Percentiles rank a stretch among this genome's conserved stretches.
Evolutionary conservation across 1,140 invertebrate species (phyloP).

Genomic region (Solenopsis fugax): DNA sequence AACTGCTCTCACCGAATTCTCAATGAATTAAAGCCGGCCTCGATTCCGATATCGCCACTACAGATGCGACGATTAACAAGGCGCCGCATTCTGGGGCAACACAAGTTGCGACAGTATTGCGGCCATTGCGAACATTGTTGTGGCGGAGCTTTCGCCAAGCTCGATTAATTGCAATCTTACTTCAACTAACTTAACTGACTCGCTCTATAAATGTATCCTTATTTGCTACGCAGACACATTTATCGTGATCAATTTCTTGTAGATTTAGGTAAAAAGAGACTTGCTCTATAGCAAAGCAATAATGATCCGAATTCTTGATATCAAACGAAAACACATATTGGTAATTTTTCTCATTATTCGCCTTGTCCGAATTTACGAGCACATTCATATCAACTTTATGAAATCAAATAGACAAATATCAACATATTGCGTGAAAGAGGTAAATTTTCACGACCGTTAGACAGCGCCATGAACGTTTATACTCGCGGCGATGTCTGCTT

Average conservation of each 20-base stretch:
- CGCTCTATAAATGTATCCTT: not conserved
- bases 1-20: conserved; percentile 55
- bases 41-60: conserved; percentile 7
- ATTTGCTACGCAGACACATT: not conserved
- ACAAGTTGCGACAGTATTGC: conserved; percentile 22
- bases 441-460: conserved; percentile 54
- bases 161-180: conserved; percentile 26
- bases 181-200: conserved; percentile 26
- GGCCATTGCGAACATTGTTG: conserved; percentile 5
- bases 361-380: conserved; percentile 39
- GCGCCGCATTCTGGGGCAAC: conserved; percentile 21
- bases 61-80: conserved; percentile 43
- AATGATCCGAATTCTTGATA: conserved; percentile 22
- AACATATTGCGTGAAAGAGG: conserved; percentile 9
- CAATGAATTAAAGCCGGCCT: conserved; percentile 55
- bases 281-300: not conserved
- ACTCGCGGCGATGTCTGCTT: not conserved
- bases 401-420: conserved; percentile 10
- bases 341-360: conserved; percentile 22
- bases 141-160: not conserved
- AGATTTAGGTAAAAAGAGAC: not conserved
- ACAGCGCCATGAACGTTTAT: conserved; percentile 15
- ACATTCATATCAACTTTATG: conserved; percentile 53
- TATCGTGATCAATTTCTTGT: conserved; percentile 16
- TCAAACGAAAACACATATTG: not conserved